A percentile compares a stretch with the other conserved stretches of the same genome.
Evolutionary conservation across 2,797 vertebrate genomes (phyloP).

Genomic region (Malacoraja senta): DNA sequence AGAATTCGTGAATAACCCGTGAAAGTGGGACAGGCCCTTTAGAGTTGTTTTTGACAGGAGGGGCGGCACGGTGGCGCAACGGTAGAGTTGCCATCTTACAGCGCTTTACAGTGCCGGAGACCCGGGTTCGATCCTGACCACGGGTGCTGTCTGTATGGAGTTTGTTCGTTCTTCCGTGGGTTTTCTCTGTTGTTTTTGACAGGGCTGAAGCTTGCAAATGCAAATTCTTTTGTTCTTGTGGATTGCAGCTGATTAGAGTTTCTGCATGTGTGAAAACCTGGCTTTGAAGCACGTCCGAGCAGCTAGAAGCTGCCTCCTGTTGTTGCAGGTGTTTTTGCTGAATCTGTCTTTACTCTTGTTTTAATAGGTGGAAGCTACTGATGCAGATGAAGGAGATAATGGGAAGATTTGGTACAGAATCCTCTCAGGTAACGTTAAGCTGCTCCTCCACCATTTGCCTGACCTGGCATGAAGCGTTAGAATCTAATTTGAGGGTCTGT

Average conservation of each 20-base stretch:
- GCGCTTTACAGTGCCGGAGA: too few species aligned
- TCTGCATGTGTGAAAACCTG: neutral
- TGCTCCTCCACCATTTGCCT: neutral
- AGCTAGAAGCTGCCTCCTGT: neutral
- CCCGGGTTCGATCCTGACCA: too few species aligned
- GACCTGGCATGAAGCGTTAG: neutral
- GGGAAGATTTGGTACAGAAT: constrained; percentile 88
- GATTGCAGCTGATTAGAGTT: neutral
- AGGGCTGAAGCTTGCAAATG: neutral
- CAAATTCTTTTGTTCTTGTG: fast-evolving
- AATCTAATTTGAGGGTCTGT: neutral
- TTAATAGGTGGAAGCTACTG: constrained; percentile 78
- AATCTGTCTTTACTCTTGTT: constrained; percentile 42
- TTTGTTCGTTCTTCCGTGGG: too few species aligned
- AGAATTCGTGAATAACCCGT: too few species aligned
- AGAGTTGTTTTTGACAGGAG: too few species aligned
- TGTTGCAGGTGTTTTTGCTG: neutral
- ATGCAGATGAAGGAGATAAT: constrained; percentile 85
- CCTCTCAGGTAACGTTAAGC: constrained; percentile 68
- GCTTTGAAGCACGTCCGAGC: neutral
- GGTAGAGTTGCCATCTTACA: too few species aligned
- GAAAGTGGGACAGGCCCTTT: too few species aligned
- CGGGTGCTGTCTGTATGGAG: too few species aligned
- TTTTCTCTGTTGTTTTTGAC: neutral
- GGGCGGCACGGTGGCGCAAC: too few species aligned